These are phyloP conservation scores for Lochmaea crataegi DNA, from an alignment of 2,888 invertebrate genomes.

Conservation along the genomic window DNA sequence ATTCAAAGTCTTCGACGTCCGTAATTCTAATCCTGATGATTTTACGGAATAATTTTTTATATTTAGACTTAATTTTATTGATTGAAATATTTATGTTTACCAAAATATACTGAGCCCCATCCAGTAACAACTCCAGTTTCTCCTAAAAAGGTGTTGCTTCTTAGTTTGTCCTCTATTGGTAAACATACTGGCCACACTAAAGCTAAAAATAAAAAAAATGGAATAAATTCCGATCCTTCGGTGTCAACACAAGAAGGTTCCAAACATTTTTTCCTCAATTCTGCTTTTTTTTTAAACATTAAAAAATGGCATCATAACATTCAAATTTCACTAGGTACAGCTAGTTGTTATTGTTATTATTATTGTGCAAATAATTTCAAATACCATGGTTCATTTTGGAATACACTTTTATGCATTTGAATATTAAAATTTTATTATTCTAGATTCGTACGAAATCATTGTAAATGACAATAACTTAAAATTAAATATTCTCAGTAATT, in stretches of 20 bases:
- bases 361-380: background rate
- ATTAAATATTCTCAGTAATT: background rate
- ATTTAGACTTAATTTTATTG: too few relatives aligned
- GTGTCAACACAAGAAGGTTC: background rate
- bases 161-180: slow-evolving; percentile 70
- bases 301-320: too few relatives aligned
- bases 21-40: too few relatives aligned
- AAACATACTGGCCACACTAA: slow-evolving; percentile 81
- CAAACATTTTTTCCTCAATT: too few relatives aligned
- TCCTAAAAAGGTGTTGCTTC: slow-evolving; percentile 68
- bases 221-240: background rate
- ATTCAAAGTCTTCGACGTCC: too few relatives aligned
- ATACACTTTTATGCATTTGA: background rate
- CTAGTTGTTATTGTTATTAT: too few relatives aligned
- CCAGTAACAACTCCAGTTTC: slow-evolving; percentile 81
- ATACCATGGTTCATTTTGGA: background rate
- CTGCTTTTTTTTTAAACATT: too few relatives aligned
- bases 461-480: background rate
- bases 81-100: slow-evolving; percentile 67
- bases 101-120: slow-evolving; percentile 80
- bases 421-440: background rate
- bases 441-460: background rate
- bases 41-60: too few relatives aligned
- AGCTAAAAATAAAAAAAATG: slow-evolving; percentile 66
- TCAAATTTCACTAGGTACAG: too few relatives aligned